Evolutionary conservation across 1,140 invertebrate species (phyloP), one percentile per base, ranked within the genome.

Genomic region (Episyrphus balteatus): DNA sequence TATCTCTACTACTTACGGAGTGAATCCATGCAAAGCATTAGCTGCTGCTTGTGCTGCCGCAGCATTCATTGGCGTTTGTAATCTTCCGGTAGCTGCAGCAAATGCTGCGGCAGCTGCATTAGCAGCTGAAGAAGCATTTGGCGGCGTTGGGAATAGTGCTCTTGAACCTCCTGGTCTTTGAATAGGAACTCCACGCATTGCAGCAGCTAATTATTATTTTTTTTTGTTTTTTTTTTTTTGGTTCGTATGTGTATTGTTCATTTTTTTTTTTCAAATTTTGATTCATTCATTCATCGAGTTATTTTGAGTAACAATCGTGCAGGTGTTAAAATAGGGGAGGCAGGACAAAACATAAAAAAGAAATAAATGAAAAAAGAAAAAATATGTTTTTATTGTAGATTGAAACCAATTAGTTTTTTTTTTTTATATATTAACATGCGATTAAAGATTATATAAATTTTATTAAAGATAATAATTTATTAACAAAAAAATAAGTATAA

Each of bases 21-120:
- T 77, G 71, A 86, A 87, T 70, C 86, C 81, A 77, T 86, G 80
- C 62, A 86, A 73, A 62, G 81, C 79, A 52, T 80, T 70, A 71
- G 61, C 64, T 56, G 65, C 70, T 64, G 48, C 69, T 11, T 81
- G 81, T 55, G 76, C 82, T 56, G 80, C 77, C 40, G 83, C 76
- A 46, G 84, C 81, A 52, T 66, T 82, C 82, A 30, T 83, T 80
- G 37, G 80, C 74, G 73, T 71, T 48, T 74, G 69, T 60, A 75
- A 74, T 60, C 75, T 66, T 44, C 75, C 66, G 43, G 76, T 71
- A 59, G 80, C 71, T n/a, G 74, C 67, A 31, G 65, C 59, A 60
- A 68, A 70, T 69, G 55, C 68, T 32, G 83, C 82, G 58, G 77
- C 82, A 61, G 80, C 77, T 42, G 83, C 76, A 47, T 59, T 57